Base-by-base conservation (phyloP, 1,140 invertebrate species). In the Microvelia longipes region DNA sequence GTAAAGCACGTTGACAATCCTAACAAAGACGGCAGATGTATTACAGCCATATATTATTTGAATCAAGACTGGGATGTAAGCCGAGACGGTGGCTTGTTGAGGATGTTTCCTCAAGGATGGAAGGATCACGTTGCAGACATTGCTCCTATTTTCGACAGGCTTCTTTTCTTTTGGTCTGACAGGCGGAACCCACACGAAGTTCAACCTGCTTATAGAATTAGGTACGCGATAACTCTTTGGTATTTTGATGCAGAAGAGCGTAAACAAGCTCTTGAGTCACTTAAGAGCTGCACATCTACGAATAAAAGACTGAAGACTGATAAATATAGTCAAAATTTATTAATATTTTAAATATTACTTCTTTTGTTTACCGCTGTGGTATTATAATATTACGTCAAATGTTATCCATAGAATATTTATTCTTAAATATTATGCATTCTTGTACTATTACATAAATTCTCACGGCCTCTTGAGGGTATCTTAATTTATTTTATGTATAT, bases 111-210 rank as follows among this genome's bases (percentile, higher is more conserved):
- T 0, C 89, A 93, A 79, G 90, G 88, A 63, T 85, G 85, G 80
- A 81, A 83, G 15, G 87, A 91, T 73, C 84, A 89, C 77, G 90
- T 96, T 2, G 94, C 94, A 0, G 87, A 96, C 76, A 95, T 98
- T 73, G 92, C 92, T 76, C 96, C 96, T 0, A 81, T 90, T 61
- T 96, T 97, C 80, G 95, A 98, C 79, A 82, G 96, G 65, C 87
- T 98, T 76, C 81, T 98, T 70, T 97, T 98, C 79, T 98, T 98
- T 81, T 98, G 95, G 95, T 98, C 96, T 1, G 95, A 98, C 78
- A 83, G 91, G 73, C 83, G 95, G 74, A 98, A 98, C 84, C 96
- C 96, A 0, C 95, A 98, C 78, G 95, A 98, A 82, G 96, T 98
- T 0, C 90, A 94, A 79, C 94, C 94, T 1, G 88, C 95, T 0